phyloP scores from a whole-genome alignment of 2,888 invertebrate species.

The Epinotia ramella region DNA sequence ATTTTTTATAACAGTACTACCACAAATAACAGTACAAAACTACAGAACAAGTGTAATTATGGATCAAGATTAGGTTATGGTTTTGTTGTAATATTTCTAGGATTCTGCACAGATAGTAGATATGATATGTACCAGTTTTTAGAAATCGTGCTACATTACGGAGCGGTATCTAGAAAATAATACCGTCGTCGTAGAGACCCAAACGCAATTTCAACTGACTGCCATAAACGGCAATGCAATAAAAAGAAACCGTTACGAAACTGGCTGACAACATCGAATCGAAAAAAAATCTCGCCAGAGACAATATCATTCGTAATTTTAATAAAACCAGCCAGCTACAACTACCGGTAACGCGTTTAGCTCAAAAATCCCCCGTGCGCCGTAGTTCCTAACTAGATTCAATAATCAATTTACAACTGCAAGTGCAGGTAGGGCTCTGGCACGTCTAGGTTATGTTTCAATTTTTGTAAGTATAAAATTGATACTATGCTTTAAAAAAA shows the following conservation, averaged over 20 bases:
- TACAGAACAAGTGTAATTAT: conserved; percentile 42
- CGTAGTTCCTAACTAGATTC: conserved; percentile 82
- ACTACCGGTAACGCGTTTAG: conserved; percentile 44
- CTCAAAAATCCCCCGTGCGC: conserved; percentile 51
- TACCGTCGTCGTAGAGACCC: background rate
- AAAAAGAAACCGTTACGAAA: conserved; percentile 17
- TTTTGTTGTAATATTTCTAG: conserved; percentile 29
- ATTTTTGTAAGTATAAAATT: conserved; percentile 7
- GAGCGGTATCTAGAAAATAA: conserved; percentile 16
- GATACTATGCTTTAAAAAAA: background rate
- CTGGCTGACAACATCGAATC: conserved; percentile 29
- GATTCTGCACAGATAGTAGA: conserved; percentile 22
- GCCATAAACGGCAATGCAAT: conserved; percentile 15
- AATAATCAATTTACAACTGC: conserved; percentile 76
- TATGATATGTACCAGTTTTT: conserved; percentile 18
- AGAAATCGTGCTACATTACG: conserved; percentile 5
- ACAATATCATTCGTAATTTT: conserved; percentile 44
- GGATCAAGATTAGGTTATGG: conserved; percentile 42
- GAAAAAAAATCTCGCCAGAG: conserved; percentile 39
- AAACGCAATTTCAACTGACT: conserved; percentile 19
- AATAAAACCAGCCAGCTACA: conserved; percentile 44
- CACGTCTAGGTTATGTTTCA: conserved; percentile 33
- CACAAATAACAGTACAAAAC: conserved; percentile 13
- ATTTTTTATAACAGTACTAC: conserved; percentile 40
- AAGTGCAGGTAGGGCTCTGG: conserved; percentile 40